These are phyloP conservation scores for Lepilemur septentrionalis DNA, from an alignment of 2,797 vertebrate species.

Conservation along the genomic window DNA sequence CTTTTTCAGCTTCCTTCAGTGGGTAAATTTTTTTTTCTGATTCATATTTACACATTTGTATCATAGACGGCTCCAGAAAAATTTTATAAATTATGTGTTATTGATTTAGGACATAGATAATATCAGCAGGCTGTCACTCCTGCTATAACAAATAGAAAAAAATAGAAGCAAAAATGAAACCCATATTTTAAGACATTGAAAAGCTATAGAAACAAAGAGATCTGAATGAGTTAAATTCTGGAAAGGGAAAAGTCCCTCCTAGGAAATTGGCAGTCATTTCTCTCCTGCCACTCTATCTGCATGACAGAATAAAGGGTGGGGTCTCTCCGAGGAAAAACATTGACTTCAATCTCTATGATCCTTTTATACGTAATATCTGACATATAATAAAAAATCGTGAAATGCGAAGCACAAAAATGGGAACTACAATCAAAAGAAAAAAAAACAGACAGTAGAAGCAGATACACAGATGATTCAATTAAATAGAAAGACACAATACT, in stretches of 20 bases:
- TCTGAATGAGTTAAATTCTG: background rate
- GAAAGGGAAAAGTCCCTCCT: background rate
- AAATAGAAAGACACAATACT: background rate
- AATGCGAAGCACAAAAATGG: background rate
- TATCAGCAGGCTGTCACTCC: background rate
- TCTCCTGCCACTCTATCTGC: background rate
- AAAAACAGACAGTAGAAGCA: background rate
- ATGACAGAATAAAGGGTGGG: background rate
- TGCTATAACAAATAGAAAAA: background rate
- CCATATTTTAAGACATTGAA: background rate
- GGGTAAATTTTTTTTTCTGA: background rate
- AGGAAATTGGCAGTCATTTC: background rate
- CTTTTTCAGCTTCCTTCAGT: background rate
- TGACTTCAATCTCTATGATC: background rate
- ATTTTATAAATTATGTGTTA: background rate
- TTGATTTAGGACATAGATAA: background rate
- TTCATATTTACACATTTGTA: background rate
- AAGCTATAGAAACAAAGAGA: background rate
- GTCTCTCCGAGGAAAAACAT: background rate
- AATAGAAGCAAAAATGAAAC: background rate
- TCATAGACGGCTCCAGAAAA: background rate
- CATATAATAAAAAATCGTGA: background rate
- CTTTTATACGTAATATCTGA: background rate
- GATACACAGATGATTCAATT: background rate
- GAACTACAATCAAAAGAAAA: background rate